Percentiles rank a stretch among this genome's conserved stretches.
Conservation (phyloP, 37 sponge, comb jelly and placozoan species). For the Ephydatia muelleri region DNA sequence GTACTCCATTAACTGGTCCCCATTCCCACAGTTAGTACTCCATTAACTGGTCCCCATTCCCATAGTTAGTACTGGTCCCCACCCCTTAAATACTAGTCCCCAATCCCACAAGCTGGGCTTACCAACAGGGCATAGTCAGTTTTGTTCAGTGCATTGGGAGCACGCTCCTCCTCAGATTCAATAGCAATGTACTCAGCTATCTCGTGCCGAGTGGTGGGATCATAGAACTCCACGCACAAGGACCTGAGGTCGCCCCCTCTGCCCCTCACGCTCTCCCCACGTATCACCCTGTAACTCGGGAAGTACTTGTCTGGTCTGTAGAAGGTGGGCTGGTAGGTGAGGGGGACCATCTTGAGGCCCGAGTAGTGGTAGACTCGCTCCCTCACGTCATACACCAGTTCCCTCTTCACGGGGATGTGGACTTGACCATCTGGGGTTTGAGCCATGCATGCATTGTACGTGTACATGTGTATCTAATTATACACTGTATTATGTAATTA, state of each 20-base stretch:
- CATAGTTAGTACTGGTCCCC: background rate
- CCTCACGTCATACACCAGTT: conserved; percentile 18
- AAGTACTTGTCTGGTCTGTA: background rate
- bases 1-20: background rate
- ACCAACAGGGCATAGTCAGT: background rate
- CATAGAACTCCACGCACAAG: background rate
- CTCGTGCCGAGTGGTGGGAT: background rate
- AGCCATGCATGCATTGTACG: background rate
- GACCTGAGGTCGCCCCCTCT: background rate
- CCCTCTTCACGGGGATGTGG: conserved; percentile 5
- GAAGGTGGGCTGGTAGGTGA: background rate
- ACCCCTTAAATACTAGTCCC: no score
- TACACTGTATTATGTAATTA: no score
- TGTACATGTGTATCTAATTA: background rate
- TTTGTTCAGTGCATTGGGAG: background rate
- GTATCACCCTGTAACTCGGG: background rate
- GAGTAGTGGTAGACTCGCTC: conserved; percentile 14
- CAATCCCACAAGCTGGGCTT: no score
- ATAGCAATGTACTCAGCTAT: background rate
- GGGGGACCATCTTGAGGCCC: background rate
- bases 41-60: background rate
- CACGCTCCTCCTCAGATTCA: background rate
- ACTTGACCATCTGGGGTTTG: background rate
- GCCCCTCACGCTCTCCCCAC: background rate
- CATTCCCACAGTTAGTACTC: background rate